These are phyloP conservation scores for Epinotia brunnichana DNA, from an alignment of 2,888 invertebrate genomes.

Conservation along the genomic window DNA sequence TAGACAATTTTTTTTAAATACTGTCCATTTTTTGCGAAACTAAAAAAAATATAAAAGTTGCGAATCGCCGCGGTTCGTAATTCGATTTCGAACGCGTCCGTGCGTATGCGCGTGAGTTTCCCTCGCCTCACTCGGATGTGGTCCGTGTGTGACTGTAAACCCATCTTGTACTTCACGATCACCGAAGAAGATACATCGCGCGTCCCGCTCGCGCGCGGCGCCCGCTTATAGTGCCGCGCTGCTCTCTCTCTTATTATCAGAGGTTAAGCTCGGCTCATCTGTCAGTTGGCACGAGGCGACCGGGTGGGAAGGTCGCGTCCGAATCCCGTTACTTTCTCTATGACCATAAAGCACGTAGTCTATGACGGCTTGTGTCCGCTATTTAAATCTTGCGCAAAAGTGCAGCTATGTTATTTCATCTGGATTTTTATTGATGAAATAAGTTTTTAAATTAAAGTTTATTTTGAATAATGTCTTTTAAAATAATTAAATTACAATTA, in stretches of 20 bases:
- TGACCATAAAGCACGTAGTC: conserved; percentile 73
- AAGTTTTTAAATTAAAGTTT: neutral
- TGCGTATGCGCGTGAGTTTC: conserved; percentile 73
- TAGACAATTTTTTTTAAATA: conserved; percentile 49
- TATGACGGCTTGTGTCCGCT: conserved; percentile 61
- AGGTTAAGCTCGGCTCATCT: conserved; percentile 81
- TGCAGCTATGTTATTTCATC: neutral
- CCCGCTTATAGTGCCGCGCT: conserved; percentile 60
- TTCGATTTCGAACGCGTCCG: conserved; percentile 60
- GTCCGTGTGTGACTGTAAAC: conserved; percentile 83
- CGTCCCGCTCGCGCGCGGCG: conserved; percentile 61
- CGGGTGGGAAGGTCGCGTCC: conserved; percentile 75
- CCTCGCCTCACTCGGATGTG: conserved; percentile 80
- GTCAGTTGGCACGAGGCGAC: conserved; percentile 79
- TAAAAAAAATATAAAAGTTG: conserved; percentile 51
- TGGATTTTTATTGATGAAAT: neutral
- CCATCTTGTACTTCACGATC: conserved; percentile 82
- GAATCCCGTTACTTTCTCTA: conserved; percentile 76
- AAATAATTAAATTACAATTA: neutral
- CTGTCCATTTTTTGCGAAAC: conserved; percentile 53
- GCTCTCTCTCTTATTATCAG: conserved; percentile 80
- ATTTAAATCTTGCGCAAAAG: neutral
- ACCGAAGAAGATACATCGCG: conserved; percentile 80
- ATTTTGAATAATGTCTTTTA: neutral
- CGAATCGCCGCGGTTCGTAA: conserved; percentile 56